Base-by-base conservation (phyloP, 2,797 vertebrate species). In the Enteromius mattozi region DNA sequence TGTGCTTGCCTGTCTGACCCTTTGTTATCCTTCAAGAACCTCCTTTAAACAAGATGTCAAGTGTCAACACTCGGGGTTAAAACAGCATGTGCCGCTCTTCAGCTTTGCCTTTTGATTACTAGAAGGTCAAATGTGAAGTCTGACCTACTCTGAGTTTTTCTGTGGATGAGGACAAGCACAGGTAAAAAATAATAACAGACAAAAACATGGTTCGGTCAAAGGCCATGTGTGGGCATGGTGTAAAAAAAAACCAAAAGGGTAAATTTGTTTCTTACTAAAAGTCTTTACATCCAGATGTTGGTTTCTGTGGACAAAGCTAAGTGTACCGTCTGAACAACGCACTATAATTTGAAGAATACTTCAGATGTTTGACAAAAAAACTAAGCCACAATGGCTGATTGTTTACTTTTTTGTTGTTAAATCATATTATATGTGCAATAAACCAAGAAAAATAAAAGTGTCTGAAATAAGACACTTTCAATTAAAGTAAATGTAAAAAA, bases 41-140 rank as follows among this genome's bases (percentile, higher is more conserved):
- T 89, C 85, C 91, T 93, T 94, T 90, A 93, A 93, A 91, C 91
- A 91, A 91, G 91, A 89, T 86, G 81, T 94, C 93, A 93, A 88
- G 92, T 90, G 92, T 92, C 89, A 92, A 86, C 85, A 89, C 88
- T 90, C 84, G 85, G 86, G 88, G 91, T 93, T 93, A 92, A 93
- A 93, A 92, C 91, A 90, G 91, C 89, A 90, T 91, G 89, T 88
- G 85, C 83, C 88, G 87, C 89, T 92, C 87, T 84, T 91, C 89
- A 70, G 83, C 83, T 19, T 30, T 16, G 68, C 59, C 69, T 75
- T 80, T 85, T 69, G 40, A 30, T 45, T 40, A 24, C 66, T 37
- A 61, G 59, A 65, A 77, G 81, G 72, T 83, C 47, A 77, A 56
- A 83, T 42, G 61, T 77, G 45, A 77, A 54, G 56, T 82, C 2